Evolutionary conservation across 2,113 vertebrate species (phyloP).

Genomic region (Cygnus atratus): DNA sequence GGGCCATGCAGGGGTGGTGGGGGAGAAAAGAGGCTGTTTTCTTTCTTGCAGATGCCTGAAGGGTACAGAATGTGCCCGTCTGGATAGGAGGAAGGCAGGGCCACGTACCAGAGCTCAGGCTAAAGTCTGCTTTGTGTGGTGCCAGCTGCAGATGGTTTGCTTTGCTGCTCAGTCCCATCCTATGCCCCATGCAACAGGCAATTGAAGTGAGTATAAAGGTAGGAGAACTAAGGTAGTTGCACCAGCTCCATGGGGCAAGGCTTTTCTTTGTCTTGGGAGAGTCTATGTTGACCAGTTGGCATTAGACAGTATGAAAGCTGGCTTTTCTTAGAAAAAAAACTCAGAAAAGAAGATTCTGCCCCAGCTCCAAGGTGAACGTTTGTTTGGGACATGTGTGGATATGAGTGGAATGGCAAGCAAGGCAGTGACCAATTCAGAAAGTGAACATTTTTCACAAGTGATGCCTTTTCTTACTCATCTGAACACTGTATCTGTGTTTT

Average conservation of each 20-base stretch:
- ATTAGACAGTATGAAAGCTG: not conserved
- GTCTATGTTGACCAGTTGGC: fast-evolving
- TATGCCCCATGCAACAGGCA: fast-evolving
- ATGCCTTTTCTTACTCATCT: not conserved
- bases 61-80: not conserved
- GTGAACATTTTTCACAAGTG: not conserved
- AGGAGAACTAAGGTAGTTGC: not conserved
- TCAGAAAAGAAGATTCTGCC: not conserved
- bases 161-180: not conserved
- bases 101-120: not conserved
- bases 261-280: not conserved
- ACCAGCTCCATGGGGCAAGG: fast-evolving
- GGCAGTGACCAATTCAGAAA: not conserved
- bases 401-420: not conserved
- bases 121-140: fast-evolving
- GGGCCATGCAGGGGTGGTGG: not conserved
- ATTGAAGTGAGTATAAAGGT: fast-evolving
- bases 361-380: not conserved
- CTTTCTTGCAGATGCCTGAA: not conserved
- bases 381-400: not conserved
- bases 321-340: not conserved
- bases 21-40: not conserved
- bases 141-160: not conserved
- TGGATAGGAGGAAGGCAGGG: not conserved
- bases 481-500: fast-evolving